Evolutionary conservation across 2,797 vertebrate genomes (phyloP).

Genomic region (Onychomys torridus): DNA sequence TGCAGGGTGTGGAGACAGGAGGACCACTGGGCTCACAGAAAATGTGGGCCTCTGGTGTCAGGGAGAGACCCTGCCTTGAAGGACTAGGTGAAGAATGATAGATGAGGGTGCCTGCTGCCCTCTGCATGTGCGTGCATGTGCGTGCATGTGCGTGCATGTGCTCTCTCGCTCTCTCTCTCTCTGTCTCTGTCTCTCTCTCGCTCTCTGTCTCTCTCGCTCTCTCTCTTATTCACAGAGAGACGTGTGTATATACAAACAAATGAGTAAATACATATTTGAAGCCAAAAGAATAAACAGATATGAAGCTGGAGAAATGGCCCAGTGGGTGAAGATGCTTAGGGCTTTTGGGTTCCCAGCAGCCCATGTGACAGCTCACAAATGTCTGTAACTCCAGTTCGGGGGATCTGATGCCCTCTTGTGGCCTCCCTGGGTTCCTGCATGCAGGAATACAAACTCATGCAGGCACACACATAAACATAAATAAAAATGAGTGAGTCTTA

Average conservation of each 20-base stretch:
- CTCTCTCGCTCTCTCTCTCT: too few relatives aligned
- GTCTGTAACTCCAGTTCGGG: accelerated
- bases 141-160: accelerated
- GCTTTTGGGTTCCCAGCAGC: background rate
- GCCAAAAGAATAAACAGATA: too few relatives aligned
- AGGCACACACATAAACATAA: background rate
- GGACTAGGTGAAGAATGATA: too few relatives aligned
- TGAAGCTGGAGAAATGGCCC: too few relatives aligned
- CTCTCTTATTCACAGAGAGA: background rate
- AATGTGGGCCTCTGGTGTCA: background rate
- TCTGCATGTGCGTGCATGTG: background rate
- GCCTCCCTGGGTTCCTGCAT: background rate
- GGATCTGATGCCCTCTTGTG: background rate
- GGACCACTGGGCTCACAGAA: background rate
- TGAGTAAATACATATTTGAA: background rate
- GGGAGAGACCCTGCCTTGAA: background rate
- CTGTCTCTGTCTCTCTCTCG: accelerated
- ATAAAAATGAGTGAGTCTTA: background rate
- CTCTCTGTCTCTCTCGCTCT: too few relatives aligned
- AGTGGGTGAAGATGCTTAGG: background rate
- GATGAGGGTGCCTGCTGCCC: too few relatives aligned
- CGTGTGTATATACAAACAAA: background rate
- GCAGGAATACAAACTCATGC: background rate
- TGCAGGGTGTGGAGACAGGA: background rate
- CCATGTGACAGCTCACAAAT: background rate